phyloP scores from a whole-genome alignment of 2,888 invertebrate species.

The Thumatha senex region DNA sequence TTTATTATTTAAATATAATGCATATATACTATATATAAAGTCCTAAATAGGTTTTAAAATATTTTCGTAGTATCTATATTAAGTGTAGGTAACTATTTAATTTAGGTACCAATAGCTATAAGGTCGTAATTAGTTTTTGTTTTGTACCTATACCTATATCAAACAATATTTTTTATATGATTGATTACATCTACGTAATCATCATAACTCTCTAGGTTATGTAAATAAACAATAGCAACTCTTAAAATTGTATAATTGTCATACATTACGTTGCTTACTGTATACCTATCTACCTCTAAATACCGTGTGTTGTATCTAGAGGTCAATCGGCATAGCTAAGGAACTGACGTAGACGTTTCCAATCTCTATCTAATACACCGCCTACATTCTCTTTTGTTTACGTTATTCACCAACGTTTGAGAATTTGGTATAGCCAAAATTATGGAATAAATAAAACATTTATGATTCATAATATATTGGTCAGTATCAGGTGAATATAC shows the following conservation, averaged over 20 bases:
- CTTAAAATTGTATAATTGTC: slow-evolving; percentile 25
- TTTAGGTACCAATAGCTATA: too few species aligned
- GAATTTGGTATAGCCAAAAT: slow-evolving; percentile 14
- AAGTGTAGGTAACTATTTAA: too few species aligned
- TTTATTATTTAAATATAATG: too few species aligned
- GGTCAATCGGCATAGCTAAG: slow-evolving; percentile 41
- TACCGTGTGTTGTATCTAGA: slow-evolving; percentile 43
- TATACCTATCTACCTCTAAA: slow-evolving; percentile 32
- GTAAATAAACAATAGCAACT: slow-evolving; percentile 17
- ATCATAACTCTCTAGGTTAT: slow-evolving; percentile 9
- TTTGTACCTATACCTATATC: too few species aligned
- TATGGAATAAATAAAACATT: slow-evolving; percentile 32
- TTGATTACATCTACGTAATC: not conserved
- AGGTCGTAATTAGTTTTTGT: too few species aligned
- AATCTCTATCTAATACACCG: slow-evolving; percentile 56
- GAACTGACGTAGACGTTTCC: slow-evolving; percentile 60
- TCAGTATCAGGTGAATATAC: slow-evolving; percentile 23
- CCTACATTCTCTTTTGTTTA: slow-evolving; percentile 80
- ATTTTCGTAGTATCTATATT: too few species aligned
- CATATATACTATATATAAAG: too few species aligned
- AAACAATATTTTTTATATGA: not conserved
- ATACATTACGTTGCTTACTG: slow-evolving; percentile 11
- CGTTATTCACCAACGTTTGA: slow-evolving; percentile 22
- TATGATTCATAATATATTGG: slow-evolving; percentile 23
- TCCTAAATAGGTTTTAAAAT: too few species aligned